A percentile compares a stretch with the other conserved stretches of the same genome.
These are phyloP conservation scores for Sitophilus oryzae DNA, from an alignment of 1,140 invertebrate species.

Conservation along the genomic window DNA sequence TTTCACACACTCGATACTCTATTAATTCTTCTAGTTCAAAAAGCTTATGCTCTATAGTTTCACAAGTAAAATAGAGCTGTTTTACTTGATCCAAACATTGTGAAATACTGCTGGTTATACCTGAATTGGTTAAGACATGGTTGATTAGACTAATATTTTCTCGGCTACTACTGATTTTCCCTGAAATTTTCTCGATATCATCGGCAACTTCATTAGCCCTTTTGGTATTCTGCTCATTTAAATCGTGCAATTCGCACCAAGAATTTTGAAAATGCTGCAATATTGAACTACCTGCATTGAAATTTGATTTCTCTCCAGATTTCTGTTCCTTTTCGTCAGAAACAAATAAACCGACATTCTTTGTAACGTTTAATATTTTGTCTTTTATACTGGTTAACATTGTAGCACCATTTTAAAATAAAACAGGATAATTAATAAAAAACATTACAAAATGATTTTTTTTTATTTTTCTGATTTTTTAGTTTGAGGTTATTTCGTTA, in stretches of 20 bases:
- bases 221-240: constrained; percentile 57
- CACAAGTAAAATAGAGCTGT: constrained; percentile 55
- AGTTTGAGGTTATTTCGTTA: no score
- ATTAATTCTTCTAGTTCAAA: constrained; percentile 58
- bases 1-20: constrained; percentile 58
- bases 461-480: no score
- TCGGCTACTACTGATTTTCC: constrained; percentile 51
- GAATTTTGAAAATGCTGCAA: constrained; percentile 57
- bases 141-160: constrained; percentile 50
- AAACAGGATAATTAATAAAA: constrained; percentile 2
- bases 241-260: constrained; percentile 59
- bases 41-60: constrained; percentile 57
- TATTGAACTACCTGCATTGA: constrained; percentile 50
- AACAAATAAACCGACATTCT: constrained; percentile 32
- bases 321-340: constrained; percentile 17
- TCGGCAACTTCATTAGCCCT: constrained; percentile 54
- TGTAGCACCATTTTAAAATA: constrained; percentile 9
- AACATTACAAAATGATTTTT: neutral
- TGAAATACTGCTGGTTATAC: constrained; percentile 53
- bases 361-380: constrained; percentile 36
- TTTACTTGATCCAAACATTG: constrained; percentile 55
- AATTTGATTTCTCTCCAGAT: neutral
- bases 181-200: constrained; percentile 51
- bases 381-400: constrained; percentile 39
- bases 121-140: constrained; percentile 50